phyloP scores from a whole-genome alignment of 2,113 vertebrate genomes.

The Andinoacara biseriatus region DNA sequence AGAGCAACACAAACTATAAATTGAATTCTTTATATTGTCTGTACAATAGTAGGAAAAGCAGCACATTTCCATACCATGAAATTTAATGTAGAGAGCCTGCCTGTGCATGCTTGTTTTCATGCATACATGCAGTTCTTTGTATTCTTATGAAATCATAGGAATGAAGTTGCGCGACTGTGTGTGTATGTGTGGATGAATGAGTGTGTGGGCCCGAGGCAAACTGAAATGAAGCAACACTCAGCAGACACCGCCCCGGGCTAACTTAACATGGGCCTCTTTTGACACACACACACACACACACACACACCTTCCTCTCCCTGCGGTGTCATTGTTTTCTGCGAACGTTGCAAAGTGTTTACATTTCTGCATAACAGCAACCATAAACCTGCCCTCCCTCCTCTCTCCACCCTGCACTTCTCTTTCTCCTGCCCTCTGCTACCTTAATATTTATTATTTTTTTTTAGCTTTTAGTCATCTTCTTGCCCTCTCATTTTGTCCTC shows the following conservation, averaged over 20 bases:
- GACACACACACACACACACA: conserved; percentile 45
- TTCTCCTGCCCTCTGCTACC: conserved; percentile 13
- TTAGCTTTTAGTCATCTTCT: conserved; percentile 7
- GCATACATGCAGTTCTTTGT: background rate
- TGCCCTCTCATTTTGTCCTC: conserved; percentile 30
- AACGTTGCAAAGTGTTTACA: conserved; percentile 80
- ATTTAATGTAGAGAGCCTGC: background rate
- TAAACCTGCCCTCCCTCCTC: conserved; percentile 59
- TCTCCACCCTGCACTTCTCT: conserved; percentile 9
- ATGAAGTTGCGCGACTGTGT: background rate
- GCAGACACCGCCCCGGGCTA: conserved; percentile 61
- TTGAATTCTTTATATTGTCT: background rate
- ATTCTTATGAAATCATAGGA: background rate
- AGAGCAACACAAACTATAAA: background rate
- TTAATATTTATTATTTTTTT: background rate
- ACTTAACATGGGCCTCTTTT: conserved; percentile 49
- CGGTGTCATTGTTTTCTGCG: conserved; percentile 80
- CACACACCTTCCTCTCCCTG: conserved; percentile 68
- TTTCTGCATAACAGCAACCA: conserved; percentile 80
- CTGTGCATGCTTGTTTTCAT: background rate
- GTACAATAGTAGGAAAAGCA: background rate
- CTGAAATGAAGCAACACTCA: conserved; percentile 59
- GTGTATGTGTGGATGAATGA: background rate
- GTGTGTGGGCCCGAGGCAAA: conserved; percentile 59
- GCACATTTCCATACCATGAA: background rate